Conservation (phyloP, 1,140 invertebrate genomes). For the Trialeurodes vaporariorum region DNA sequence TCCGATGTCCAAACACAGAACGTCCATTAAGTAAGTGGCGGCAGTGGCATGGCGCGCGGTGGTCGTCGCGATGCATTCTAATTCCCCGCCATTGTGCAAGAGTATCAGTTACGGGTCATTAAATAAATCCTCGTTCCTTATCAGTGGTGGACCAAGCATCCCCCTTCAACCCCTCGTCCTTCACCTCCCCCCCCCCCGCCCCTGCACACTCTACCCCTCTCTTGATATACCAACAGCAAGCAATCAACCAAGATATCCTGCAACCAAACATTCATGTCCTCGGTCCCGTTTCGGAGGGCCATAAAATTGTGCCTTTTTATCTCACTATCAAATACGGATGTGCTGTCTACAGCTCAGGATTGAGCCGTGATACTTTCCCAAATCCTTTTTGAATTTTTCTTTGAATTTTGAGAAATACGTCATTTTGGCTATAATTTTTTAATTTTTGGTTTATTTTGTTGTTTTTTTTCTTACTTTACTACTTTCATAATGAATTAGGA, state of each 20-base stretch:
- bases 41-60: slow-evolving; percentile 1
- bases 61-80: slow-evolving; percentile 1
- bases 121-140: background rate
- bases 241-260: slow-evolving; percentile 18
- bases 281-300: slow-evolving; percentile 26
- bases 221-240: background rate
- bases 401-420: no score
- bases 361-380: no score
- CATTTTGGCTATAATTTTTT: no score
- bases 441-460: no score
- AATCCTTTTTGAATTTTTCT: no score
- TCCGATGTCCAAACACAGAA: background rate
- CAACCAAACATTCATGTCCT: slow-evolving; percentile 23
- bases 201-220: no score
- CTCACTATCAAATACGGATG: no score
- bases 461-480: no score
- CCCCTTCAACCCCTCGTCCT: background rate
- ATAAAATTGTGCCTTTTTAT: no score
- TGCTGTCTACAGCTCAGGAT: no score
- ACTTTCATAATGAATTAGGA: no score
- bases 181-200: background rate
- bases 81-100: background rate
- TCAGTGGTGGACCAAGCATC: background rate
- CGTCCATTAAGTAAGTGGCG: slow-evolving; percentile 3
- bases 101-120: background rate